Evolutionary conservation across 1,140 invertebrate species (phyloP).

Genomic region (Drosophila lacteicornis): DNA sequence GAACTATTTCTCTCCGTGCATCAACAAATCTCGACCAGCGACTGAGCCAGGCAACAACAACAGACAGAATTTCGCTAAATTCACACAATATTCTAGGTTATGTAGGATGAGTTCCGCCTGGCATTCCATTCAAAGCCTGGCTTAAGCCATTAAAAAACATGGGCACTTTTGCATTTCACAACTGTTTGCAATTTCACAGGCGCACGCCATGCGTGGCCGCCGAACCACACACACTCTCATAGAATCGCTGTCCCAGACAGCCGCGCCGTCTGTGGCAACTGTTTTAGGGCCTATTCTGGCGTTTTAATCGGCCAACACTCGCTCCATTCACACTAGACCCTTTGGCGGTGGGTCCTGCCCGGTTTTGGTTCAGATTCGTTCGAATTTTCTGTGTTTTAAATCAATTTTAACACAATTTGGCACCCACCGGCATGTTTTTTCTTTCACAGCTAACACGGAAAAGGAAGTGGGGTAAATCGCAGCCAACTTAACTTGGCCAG

Average conservation of each 20-base stretch:
- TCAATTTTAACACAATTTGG: conserved; percentile 66
- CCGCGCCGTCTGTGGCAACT: conserved; percentile 6
- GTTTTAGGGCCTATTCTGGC: conserved; percentile 9
- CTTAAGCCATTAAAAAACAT: neutral
- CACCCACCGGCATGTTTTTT: conserved; percentile 85
- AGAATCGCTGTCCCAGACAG: conserved; percentile 13
- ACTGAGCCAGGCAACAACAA: conserved; percentile 12
- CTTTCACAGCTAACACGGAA: conserved; percentile 85
- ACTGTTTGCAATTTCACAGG: conserved; percentile 47
- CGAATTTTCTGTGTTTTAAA: conserved; percentile 61
- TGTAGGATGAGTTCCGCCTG: conserved; percentile 2
- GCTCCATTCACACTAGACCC: conserved; percentile 23
- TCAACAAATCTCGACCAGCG: conserved; percentile 37
- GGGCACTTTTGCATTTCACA: conserved; percentile 54
- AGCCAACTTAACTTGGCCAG: conserved; percentile 67
- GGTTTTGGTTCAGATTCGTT: conserved; percentile 25
- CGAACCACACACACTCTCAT: conserved; percentile 32
- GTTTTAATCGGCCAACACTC: conserved; percentile 20
- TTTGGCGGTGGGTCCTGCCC: conserved; percentile 1
- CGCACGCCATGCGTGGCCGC: conserved; percentile 61
- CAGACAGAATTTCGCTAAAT: conserved; percentile 25
- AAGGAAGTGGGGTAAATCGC: conserved; percentile 82
- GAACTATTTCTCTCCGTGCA: conserved; percentile 1
- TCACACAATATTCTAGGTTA: conserved; percentile 48
- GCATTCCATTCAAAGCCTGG: neutral